Percentiles rank a stretch among this genome's conserved stretches.
These are phyloP conservation scores for Adoxophyes honmai DNA, from an alignment of 1,140 invertebrate genomes.

Conservation along the genomic window DNA sequence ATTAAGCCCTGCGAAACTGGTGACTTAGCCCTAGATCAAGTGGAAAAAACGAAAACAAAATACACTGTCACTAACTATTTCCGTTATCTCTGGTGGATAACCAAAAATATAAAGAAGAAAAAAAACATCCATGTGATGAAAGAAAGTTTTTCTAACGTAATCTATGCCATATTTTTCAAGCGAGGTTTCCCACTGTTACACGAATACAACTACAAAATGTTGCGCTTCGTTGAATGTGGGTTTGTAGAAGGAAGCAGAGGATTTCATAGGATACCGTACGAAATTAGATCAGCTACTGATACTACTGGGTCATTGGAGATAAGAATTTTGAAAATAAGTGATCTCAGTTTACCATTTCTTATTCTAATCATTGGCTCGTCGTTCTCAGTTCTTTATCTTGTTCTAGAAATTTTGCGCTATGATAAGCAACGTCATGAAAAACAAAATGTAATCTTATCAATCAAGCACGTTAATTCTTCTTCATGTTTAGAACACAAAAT, in stretches of 20 bases:
- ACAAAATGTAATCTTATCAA: too few species aligned
- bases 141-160: not conserved
- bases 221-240: slow-evolving; percentile 1
- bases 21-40: not conserved
- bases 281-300: not conserved
- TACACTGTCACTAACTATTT: slow-evolving; percentile 8
- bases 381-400: not conserved
- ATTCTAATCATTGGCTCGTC: not conserved
- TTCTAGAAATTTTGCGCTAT: not conserved
- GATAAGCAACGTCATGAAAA: not conserved
- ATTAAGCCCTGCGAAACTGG: not conserved
- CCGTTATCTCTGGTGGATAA: slow-evolving; percentile 8
- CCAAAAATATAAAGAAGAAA: not conserved
- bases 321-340: not conserved
- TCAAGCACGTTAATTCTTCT: too few species aligned
- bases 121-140: not conserved
- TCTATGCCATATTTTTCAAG: not conserved
- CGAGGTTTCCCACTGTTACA: not conserved
- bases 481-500: too few species aligned
- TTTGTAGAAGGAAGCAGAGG: not conserved
- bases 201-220: not conserved
- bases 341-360: not conserved
- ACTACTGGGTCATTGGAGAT: not conserved
- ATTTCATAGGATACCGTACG: not conserved
- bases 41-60: not conserved